phyloP scores from a whole-genome alignment of 2,888 invertebrate species.

The Brachyopa scutellaris region DNA sequence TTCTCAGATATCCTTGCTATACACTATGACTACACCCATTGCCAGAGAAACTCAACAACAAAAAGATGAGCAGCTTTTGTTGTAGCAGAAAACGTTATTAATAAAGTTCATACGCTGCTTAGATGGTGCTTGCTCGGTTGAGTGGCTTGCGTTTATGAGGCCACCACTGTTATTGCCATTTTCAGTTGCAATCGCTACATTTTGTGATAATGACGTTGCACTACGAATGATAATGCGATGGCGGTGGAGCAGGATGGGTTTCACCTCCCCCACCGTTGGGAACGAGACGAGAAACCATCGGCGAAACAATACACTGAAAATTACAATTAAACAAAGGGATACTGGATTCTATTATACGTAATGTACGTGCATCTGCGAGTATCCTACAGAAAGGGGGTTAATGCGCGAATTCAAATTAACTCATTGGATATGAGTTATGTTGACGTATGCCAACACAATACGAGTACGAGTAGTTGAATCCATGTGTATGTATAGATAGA shows the following conservation, averaged over 20 bases:
- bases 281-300: conserved; percentile 5
- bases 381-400: conserved; percentile 16
- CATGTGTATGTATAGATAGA: neutral
- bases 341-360: conserved; percentile 37
- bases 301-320: conserved; percentile 56
- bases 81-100: conserved; percentile 65
- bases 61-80: conserved; percentile 34
- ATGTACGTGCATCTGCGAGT: no score
- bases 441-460: conserved; percentile 52
- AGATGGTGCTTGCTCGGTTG: conserved; percentile 71
- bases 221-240: conserved; percentile 58
- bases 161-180: conserved; percentile 73
- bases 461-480: conserved; percentile 42
- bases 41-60: conserved; percentile 9
- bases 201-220: conserved; percentile 71
- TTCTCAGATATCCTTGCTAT: conserved; percentile 12
- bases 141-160: conserved; percentile 72
- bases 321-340: conserved; percentile 69
- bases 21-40: neutral
- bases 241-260: conserved; percentile 1
- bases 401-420: conserved; percentile 72
- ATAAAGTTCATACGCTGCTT: conserved; percentile 73
- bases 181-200: conserved; percentile 70
- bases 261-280: no score
- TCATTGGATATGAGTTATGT: conserved; percentile 71